Base-by-base conservation (phyloP, 2,888 invertebrate genomes). In the Ischnus inquisitorius region DNA sequence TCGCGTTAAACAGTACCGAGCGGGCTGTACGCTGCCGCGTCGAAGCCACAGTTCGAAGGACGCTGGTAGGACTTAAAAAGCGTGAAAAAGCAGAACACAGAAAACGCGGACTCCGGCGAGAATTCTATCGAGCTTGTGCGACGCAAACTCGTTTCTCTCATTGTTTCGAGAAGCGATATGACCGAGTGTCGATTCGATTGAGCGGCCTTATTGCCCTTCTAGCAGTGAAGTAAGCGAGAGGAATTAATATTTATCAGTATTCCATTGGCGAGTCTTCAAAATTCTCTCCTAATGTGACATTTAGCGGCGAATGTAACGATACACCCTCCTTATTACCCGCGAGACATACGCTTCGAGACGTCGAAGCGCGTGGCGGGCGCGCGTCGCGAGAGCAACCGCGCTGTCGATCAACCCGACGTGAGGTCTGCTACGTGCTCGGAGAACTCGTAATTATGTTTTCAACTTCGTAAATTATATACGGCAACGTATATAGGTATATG, bases 361-460 rank as follows among this genome's bases (percentile, higher is more conserved):
- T 67, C 65, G 16, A 28, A 57, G 43, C 79, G 72, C 25, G 25
- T 16, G 16, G 48, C 34, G 69, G 12, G 51, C 25, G 60, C 25
- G 60, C 71, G 77, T 81, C 62, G 78, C 77, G 72, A 60, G 82
- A 82, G 77, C 72, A 72, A 82, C 62, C 76, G 62, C 67, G 68
- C 83, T 83, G 83, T 76, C 80, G 83, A 83, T 80, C 83, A 80
- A 83, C 83, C 62, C 83, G 83, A 83, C 83, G 80, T 83, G 80
- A 83, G 77, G 83, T 83, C 77, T 83, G 34, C 64, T 80, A 83
- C 83, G 83, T 83, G 76, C 80, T 80, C 77, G 80, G 72, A 80
- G 72, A 80, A 83, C 83, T 83, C 77, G 83, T 77, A 80, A 80
- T 83, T 83, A 83, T 83, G 72, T 68, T 83, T 83, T 76, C 60